Evolutionary conservation across 35 echinoderm and acorn worm genomes (phyloP), one percentile per base, ranked within the genome.

Genomic region (Strongylocentrotus purpuratus): DNA sequence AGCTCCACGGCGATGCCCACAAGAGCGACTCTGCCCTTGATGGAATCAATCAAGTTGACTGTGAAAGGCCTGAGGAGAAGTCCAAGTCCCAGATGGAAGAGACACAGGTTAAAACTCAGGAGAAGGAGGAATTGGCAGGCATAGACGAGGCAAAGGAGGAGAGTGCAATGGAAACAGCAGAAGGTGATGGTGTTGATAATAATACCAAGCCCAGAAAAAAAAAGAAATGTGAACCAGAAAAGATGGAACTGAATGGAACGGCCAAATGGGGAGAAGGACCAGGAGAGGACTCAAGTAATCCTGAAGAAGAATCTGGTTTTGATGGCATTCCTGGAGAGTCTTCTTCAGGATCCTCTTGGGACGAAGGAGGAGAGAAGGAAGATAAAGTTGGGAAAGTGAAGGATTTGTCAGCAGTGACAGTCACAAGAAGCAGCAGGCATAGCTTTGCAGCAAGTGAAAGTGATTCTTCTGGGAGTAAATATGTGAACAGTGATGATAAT

Each of bases 21-120:
- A n/a, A n/a, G n/a, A n/a, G n/a, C n/a, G n/a, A n/a, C n/a, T n/a
- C n/a, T 85, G 94, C 94, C 11, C 85, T 90, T 8, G 96, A 96
- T 87, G 33, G 94, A 28, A 55, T 94, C 31, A 89, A 52, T 9
- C 25, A 25, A 48, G 94, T 95, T 61, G 94, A 95, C 31, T 60
- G 6, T 28, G 94, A 91, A 31, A 86, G 71, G 14, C 71, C 59
- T 33, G 71, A 94, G 61, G 46, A n/a, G 33, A 94, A 85, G 32
- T 46, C 33, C 15, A 86, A 88, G 87, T 88, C 45, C 18, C 87
- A 88, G 9, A 28, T 88, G 61, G 46, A 35, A 90, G 28, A n/a
- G 33, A 90, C 15, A 78, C 13, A 12, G 32, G 17, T 78, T 31
- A 35, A 94, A 9, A 15, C 46, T 78, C 92, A 94, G 31, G 85